These are phyloP conservation scores for Pseudomyrmex pallidus DNA, from an alignment of 1,140 invertebrate genomes.

Conservation along the genomic window DNA sequence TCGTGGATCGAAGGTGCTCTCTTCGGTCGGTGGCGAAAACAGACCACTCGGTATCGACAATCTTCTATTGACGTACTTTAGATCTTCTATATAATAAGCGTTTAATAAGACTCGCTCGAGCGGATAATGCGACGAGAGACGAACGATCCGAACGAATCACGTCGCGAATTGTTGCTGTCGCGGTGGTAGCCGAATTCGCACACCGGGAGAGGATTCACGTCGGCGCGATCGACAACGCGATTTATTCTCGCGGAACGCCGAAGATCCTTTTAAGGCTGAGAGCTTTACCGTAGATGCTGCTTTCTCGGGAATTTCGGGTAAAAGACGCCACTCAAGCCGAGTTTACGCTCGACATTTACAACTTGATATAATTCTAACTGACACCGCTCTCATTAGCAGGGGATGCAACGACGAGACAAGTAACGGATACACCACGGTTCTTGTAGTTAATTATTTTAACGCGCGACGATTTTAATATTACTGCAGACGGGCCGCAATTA, in stretches of 20 bases:
- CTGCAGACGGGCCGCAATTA: neutral
- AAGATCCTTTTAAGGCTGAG: neutral
- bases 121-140: conserved; percentile 46
- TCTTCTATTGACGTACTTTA: conserved; percentile 79
- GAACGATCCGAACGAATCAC: conserved; percentile 49
- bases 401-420: too few species aligned
- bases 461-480: neutral
- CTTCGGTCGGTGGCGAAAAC: conserved; percentile 66
- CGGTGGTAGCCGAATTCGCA: conserved; percentile 58
- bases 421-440: too few species aligned
- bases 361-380: conserved; percentile 15
- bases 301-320: conserved; percentile 53
- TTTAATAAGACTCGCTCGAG: conserved; percentile 69
- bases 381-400: neutral
- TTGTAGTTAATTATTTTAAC: neutral
- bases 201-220: neutral
- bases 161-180: conserved; percentile 62
- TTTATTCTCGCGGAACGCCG: conserved; percentile 6
- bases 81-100: conserved; percentile 74
- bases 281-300: conserved; percentile 27
- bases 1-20: conserved; percentile 69
- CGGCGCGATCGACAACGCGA: neutral
- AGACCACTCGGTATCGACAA: conserved; percentile 81
- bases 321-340: conserved; percentile 43
- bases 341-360: conserved; percentile 33